Evolutionary conservation across 1,140 invertebrate genomes (phyloP), one percentile per base, ranked within the genome.

Genomic region (Eumeta japonica): DNA sequence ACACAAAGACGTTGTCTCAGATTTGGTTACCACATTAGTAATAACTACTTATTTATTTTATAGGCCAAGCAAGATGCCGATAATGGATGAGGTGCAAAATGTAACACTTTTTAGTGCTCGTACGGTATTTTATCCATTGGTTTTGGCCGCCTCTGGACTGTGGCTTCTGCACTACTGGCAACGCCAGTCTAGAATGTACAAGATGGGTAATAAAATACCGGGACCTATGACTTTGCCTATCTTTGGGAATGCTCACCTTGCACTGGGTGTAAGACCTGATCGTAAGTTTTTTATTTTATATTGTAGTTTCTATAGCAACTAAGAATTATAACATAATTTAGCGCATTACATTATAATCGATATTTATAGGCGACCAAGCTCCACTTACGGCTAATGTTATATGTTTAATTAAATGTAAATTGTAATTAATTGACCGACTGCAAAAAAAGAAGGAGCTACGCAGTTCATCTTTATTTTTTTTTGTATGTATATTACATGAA

Each of bases 231-330:
- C 63, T 0, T 4, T 84, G 7, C 83, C 83, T 1, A 50, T 85
- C 16, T 50, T 86, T 28, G 83, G 83, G 17, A 83, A 83, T 48
- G 76, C 79, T 0, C 62, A 82, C 3, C 3, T 81, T 16, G 73
- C 60, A 0, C 10, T 79, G 0, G 77, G 77, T 1, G 55, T 81
- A 16, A 59, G 71, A 30, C 81, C 83, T 16, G 63, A 79, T 10
- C 56, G 76, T 78, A 55, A 52, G 41, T 39, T 39, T 30, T 10
- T n/a, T 12, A 27, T 29, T 42, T n/a, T n/a, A n/a, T 3, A 16
- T 10, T 12, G 11, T 9, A 10, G 7, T 10, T 11, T 41, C 16
- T 35, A 14, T 33, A 33, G 10, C 13, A 29, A 33, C 12, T 37
- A 28, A n/a, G n/a, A n/a, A n/a, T 12, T 4, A 17, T 13, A 10